Conservation (phyloP, 1,140 invertebrate genomes). For the Pachypeltis micranthus region DNA sequence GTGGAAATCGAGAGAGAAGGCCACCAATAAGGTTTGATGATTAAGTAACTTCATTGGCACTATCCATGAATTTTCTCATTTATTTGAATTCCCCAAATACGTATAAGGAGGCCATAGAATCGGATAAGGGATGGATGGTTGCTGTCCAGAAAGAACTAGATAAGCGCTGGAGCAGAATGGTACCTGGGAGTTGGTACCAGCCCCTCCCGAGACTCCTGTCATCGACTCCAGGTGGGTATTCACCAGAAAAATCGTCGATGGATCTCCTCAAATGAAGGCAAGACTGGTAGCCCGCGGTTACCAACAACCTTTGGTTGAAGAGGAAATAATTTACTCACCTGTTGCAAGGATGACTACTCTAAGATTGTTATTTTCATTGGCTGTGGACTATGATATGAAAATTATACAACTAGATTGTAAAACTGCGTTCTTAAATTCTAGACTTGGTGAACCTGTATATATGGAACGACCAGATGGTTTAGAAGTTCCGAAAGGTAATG, state of each 20-base stretch:
- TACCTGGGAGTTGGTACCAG: background rate
- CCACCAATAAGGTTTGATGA: background rate
- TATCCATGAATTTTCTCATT: background rate
- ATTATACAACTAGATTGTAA: too few species aligned
- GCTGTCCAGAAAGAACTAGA: background rate
- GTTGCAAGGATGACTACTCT: too few species aligned
- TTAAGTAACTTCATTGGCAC: background rate
- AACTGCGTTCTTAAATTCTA: too few species aligned
- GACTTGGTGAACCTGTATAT: too few species aligned
- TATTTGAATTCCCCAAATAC: background rate
- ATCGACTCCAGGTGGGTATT: background rate
- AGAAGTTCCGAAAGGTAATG: background rate
- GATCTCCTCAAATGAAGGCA: too few species aligned
- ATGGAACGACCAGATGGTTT: background rate
- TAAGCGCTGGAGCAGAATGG: background rate
- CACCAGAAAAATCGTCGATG: too few species aligned
- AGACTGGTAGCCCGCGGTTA: too few species aligned
- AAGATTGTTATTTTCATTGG: too few species aligned
- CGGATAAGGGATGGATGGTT: background rate
- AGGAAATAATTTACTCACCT: too few species aligned
- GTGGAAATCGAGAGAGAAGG: background rate
- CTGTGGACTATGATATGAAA: too few species aligned
- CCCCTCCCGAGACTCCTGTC: background rate
- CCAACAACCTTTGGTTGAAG: background rate
- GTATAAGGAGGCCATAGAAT: background rate